A percentile compares a stretch with the other conserved stretches of the same genome.
Conservation (phyloP, 2,888 invertebrate genomes). For the Lasioglossum vierecki region DNA sequence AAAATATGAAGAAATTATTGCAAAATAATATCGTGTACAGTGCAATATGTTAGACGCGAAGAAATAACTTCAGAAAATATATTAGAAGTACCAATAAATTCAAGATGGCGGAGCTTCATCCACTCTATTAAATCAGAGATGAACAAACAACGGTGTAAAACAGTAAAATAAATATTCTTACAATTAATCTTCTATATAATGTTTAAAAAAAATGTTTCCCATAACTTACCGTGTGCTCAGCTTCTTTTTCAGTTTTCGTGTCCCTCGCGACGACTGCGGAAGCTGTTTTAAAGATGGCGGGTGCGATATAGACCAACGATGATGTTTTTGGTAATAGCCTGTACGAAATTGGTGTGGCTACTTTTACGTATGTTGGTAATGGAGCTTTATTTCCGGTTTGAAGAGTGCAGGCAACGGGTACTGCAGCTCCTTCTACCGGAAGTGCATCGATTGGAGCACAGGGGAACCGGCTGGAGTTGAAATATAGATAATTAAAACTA, state of each 20-base stretch:
- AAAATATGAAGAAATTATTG: constrained; percentile 8
- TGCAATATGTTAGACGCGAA: not conserved
- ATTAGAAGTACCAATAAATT: not conserved
- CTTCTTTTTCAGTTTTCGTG: constrained; percentile 58
- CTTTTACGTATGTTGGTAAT: constrained; percentile 69
- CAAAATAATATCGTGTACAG: not conserved
- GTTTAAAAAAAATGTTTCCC: not conserved
- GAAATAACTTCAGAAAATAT: not conserved
- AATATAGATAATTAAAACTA: not conserved
- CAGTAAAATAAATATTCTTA: not conserved
- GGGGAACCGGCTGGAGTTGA: constrained; percentile 55
- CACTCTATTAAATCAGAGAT: not conserved
- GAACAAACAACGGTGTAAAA: not conserved
- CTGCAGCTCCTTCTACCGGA: constrained; percentile 41
- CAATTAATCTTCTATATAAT: not conserved
- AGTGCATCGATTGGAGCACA: constrained; percentile 61
- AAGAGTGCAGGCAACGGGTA: constrained; percentile 71
- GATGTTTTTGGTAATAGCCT: constrained; percentile 69
- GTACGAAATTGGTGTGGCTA: constrained; percentile 69
- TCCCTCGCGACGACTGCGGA: constrained; percentile 69
- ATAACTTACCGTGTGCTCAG: constrained; percentile 59
- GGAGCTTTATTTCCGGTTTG: constrained; percentile 31
- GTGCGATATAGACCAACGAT: constrained; percentile 73
- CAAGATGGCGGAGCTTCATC: not conserved
- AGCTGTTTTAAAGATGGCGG: constrained; percentile 74